A percentile compares a stretch with the other conserved stretches of the same genome.
Evolutionary conservation across 2,113 vertebrate genomes (phyloP).

Genomic region (Sinosuthora webbiana): DNA sequence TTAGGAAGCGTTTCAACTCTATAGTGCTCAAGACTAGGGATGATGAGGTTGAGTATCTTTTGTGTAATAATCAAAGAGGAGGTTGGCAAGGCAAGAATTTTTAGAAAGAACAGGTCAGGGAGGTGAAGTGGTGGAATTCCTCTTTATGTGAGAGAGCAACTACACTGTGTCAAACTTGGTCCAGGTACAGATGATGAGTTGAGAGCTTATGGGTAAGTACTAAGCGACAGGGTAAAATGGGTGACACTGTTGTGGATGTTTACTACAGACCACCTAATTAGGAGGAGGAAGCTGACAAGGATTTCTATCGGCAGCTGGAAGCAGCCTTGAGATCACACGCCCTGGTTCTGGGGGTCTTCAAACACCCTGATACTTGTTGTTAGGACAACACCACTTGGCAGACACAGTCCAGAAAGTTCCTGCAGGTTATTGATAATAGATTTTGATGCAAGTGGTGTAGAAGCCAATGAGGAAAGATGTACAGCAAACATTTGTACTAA

Average conservation of each 20-base stretch:
- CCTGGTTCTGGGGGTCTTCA: no score
- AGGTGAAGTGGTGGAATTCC: neutral
- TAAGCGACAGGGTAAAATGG: neutral
- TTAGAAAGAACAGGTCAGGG: neutral
- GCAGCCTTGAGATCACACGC: neutral
- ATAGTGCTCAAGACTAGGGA: neutral
- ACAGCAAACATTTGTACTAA: neutral
- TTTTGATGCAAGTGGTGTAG: neutral
- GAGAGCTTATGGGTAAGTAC: neutral
- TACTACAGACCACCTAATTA: no score
- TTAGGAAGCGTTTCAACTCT: neutral
- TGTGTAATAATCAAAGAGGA: fast-evolving
- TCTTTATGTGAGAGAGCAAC: neutral
- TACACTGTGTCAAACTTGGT: fast-evolving
- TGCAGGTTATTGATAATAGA: neutral
- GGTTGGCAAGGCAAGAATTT: neutral
- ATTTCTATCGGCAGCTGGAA: neutral
- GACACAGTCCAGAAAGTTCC: neutral
- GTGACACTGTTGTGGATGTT: neutral
- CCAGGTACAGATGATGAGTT: neutral
- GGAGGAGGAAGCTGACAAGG: neutral
- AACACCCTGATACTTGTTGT: neutral
- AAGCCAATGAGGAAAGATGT: neutral
- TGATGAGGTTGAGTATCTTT: neutral
- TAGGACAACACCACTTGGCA: neutral